Percentiles rank a stretch among this genome's conserved stretches.
These are phyloP conservation scores for Tringa solitaria DNA, from an alignment of 2,113 vertebrate species.

Conservation along the genomic window DNA sequence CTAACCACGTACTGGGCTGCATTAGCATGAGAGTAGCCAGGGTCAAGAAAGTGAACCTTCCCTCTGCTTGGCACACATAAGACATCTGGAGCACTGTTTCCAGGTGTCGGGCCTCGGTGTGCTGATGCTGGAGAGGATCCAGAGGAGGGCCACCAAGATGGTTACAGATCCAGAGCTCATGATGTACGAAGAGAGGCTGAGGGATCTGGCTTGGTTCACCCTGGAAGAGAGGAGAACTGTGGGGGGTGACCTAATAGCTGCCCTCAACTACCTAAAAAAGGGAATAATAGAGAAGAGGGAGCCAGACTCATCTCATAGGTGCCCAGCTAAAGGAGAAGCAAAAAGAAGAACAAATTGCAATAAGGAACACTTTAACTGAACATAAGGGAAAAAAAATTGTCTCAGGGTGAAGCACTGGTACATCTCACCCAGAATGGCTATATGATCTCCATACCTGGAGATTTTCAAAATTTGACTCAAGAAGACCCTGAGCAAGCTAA, in stretches of 20 bases:
- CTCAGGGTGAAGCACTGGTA: background rate
- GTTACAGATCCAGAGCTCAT: background rate
- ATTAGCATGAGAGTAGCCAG: background rate
- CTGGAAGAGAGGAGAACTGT: background rate
- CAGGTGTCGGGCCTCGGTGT: background rate
- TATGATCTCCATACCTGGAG: background rate
- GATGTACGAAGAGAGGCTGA: background rate
- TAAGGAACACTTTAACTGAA: background rate
- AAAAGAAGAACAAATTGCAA: background rate
- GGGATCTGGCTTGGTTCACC: background rate
- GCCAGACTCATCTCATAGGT: background rate
- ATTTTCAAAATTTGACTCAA: background rate
- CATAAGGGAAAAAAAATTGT: background rate
- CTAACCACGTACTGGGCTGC: background rate
- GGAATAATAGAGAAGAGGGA: background rate
- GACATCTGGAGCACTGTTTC: background rate
- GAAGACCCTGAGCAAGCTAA: background rate
- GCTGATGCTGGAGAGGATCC: background rate
- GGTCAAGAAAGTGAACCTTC: background rate
- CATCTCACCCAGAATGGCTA: background rate
- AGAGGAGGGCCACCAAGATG: background rate
- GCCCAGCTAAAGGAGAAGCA: background rate
- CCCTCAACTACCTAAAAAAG: background rate
- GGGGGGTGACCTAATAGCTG: background rate
- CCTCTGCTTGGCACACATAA: background rate